Conservation (phyloP, 2,113 vertebrate species). For the Entelurus aequoreus region DNA sequence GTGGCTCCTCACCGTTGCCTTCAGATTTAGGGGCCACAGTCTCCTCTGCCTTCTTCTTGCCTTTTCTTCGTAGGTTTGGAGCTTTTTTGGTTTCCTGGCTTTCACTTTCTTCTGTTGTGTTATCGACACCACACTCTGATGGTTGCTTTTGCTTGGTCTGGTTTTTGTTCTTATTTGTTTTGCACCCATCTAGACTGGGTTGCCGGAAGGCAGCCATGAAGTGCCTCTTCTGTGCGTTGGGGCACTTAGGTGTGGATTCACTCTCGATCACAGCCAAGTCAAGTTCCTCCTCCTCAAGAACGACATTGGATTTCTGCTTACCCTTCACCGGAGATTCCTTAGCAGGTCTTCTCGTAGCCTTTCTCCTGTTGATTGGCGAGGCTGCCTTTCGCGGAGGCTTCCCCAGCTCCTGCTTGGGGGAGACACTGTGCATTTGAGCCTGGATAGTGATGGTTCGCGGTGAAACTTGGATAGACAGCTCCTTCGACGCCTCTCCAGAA, state of each 20-base stretch:
- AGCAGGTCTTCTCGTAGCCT: conserved; percentile 34
- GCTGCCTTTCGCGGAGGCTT: conserved; percentile 67
- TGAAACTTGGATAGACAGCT: conserved; percentile 48
- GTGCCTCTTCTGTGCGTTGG: conserved; percentile 79
- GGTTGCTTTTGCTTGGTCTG: conserved; percentile 73
- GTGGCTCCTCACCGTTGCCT: conserved; percentile 19
- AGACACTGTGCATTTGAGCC: conserved; percentile 82
- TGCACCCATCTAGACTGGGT: conserved; percentile 68
- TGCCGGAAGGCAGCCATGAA: conserved; percentile 93
- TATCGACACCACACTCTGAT: conserved; percentile 48
- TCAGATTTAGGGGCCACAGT: conserved; percentile 4
- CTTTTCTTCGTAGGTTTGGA: conserved; percentile 38
- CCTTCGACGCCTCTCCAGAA: conserved; percentile 26
- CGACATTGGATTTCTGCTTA: conserved; percentile 89
- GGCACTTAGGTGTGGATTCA: conserved; percentile 76
- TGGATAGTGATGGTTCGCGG: conserved; percentile 84
- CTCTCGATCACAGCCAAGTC: conserved; percentile 84
- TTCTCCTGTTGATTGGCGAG: conserved; percentile 80
- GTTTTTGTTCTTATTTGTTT: conserved; percentile 72
- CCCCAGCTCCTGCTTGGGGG: conserved; percentile 45
- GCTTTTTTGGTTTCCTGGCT: conserved; percentile 28
- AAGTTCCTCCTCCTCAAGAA: conserved; percentile 86
- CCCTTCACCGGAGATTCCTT: conserved; percentile 28
- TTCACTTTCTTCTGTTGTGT: conserved; percentile 22
- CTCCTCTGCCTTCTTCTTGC: conserved; percentile 29